Base-by-base conservation (phyloP, 2,797 vertebrate species). In the Forpus xanthops region DNA sequence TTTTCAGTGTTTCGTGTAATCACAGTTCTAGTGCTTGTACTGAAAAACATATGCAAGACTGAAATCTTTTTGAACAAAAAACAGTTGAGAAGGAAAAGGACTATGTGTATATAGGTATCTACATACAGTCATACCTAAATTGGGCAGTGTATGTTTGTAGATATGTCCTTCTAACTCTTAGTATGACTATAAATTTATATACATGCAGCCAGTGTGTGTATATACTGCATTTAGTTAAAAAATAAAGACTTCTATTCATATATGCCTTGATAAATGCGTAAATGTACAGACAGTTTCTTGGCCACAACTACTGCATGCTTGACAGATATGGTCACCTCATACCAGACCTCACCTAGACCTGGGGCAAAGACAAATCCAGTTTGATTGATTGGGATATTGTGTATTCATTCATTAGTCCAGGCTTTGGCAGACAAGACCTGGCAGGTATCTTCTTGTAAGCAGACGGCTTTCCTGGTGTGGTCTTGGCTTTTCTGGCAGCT, bases 401-500 rank as follows among this genome's bases (percentile, higher is more conserved):
- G 96, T 97, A 97, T 98, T 98, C 98, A 98, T 98, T 98, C 98
- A 98, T 98, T 98, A 98, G 97, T 98, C 98, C 96, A 94, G 96
- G 94, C 95, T 97, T 97, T 97, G 97, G 98, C 98, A 98, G 98
- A 97, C 97, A 97, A 98, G 98, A 97, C 97, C 98, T 98, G 98
- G 98, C 98, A 98, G 98, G 98, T 98, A 97, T 97, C 97, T 98
- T 96, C 98, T 97, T 97, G 97, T 97, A 97, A 97, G 96, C 95
- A 97, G 94, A 95, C 94, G 94, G 97, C 96, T 98, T 98, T 98
- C 94, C 93, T 98, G 96, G 98, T 98, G 98, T 98, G 98, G 98
- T 98, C 98, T 96, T 96, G 94, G 96, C 97, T 98, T 98, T 97
- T 97, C 96, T 97, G 97, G 98, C 97, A 98, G 97, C 95, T 97